Conservation (phyloP, 2,113 vertebrate species). For the Eulemur macaco region DNA sequence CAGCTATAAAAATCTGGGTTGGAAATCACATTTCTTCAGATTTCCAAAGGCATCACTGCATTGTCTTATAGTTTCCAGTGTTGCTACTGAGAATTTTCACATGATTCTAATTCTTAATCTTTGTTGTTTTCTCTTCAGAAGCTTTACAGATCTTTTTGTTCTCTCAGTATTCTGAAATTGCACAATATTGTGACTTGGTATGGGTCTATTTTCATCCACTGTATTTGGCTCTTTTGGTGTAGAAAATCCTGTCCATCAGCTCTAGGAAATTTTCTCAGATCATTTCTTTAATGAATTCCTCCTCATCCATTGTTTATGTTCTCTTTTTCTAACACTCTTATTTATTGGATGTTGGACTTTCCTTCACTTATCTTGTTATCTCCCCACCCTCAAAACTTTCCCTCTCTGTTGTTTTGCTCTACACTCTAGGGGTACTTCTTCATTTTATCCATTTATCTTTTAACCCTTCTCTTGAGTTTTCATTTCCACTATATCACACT, state of each 20-base stretch:
- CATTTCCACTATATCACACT: not conserved
- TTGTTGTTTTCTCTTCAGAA: not conserved
- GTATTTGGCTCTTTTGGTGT: not conserved
- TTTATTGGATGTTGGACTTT: not conserved
- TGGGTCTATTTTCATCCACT: not conserved
- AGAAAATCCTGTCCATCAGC: not conserved
- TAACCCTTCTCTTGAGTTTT: not conserved
- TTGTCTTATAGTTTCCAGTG: not conserved
- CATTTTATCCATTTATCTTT: not conserved
- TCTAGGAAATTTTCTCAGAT: not conserved
- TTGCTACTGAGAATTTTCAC: not conserved
- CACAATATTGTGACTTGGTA: not conserved
- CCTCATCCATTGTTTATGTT: not conserved
- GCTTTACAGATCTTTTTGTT: not conserved
- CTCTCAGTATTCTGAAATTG: not conserved
- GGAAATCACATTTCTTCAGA: not conserved
- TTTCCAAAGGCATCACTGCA: not conserved
- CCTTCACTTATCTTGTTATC: not conserved
- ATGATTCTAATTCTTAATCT: not conserved
- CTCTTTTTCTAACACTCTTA: not conserved
- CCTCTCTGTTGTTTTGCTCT: not conserved
- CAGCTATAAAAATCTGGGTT: not conserved
- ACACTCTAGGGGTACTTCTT: not conserved
- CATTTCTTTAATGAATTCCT: not conserved
- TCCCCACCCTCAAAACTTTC: not conserved